Base-by-base conservation (phyloP, 37 sponge, comb jelly and placozoan species). In the Beroe forskalii region DNA sequence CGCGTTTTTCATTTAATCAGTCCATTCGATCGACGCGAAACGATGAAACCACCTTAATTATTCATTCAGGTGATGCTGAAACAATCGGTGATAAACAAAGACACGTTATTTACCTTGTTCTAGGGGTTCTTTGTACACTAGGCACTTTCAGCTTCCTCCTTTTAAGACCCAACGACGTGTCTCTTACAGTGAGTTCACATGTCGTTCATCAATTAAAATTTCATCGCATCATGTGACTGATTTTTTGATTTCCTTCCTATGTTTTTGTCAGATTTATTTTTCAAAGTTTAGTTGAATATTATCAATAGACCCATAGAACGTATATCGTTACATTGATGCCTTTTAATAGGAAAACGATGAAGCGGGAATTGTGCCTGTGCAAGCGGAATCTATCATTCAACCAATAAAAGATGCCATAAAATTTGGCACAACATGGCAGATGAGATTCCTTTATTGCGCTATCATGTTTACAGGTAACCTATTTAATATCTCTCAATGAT, bases 101-200 rank as follows among this genome's bases (percentile, higher is more conserved):
- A 8, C 75, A 72, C 22, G 75, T 72, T 3, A 72, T 72, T 22
- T 72, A 72, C 75, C 37, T 72, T 3, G 75, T 72, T 1, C 75
- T 72, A 33, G 75, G 75, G 30, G 22, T 37, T 14, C 30, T 72
- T 30, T 72, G 75, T 33, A 30, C 75, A 19, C 23, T 72, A 35
- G 75, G 75, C 14, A 72, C 35, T 35, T 37, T 14, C 9, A 9
- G 22, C 12, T 72, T 72, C 75, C 75, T 72, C 40, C 20, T 72
- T 19, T 20, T 72, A 33, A 22, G 32, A 30, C 75, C 75, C 22
- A n/a, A n/a, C n/a, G n/a, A n/a, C n/a, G n/a, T n/a, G n/a, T n/a
- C n/a, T n/a, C n/a, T n/a, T n/a, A n/a, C n/a, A n/a, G n/a, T n/a
- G n/a, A n/a, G n/a, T n/a, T n/a, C n/a, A n/a, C n/a, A n/a, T n/a